Evolutionary conservation across 1,140 invertebrate genomes (phyloP).

Genomic region (Anastrepha obliqua): DNA sequence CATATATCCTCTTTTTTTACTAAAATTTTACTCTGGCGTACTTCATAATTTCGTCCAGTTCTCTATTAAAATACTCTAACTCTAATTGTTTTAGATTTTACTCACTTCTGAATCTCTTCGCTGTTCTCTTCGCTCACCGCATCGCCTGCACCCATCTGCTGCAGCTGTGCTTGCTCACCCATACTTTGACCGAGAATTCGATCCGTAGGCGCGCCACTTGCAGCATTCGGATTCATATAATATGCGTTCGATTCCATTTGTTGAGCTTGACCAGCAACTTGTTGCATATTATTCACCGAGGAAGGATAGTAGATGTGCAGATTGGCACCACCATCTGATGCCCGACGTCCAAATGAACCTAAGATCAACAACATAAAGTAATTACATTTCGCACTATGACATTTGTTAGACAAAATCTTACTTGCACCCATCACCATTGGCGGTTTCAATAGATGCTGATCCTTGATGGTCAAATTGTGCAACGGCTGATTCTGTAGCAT

Average conservation of each 20-base stretch:
- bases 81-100: neutral
- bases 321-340: slow-evolving; percentile 97
- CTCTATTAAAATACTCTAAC: too few relatives aligned
- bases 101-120: slow-evolving; percentile 72
- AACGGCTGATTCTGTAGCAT: slow-evolving; percentile 83
- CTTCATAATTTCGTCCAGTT: too few relatives aligned
- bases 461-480: slow-evolving; percentile 91
- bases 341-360: slow-evolving; percentile 89
- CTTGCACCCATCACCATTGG: slow-evolving; percentile 91
- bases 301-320: slow-evolving; percentile 85
- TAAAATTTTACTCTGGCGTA: too few relatives aligned
- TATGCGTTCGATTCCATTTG: slow-evolving; percentile 63
- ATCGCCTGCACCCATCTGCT: slow-evolving; percentile 58
- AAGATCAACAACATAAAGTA: slow-evolving; percentile 69
- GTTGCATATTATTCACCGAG: slow-evolving; percentile 60
- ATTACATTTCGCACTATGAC: neutral
- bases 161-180: slow-evolving; percentile 39
- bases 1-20: too few relatives aligned
- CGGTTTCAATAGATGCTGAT: slow-evolving; percentile 94
- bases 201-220: slow-evolving; percentile 45
- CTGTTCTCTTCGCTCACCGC: slow-evolving; percentile 66
- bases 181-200: neutral
- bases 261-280: slow-evolving; percentile 60
- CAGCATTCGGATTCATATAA: slow-evolving; percentile 65
- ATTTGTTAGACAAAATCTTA: slow-evolving; percentile 74